phyloP scores from a whole-genome alignment of 2,113 vertebrate genomes.

The Oryzias woworae region DNA sequence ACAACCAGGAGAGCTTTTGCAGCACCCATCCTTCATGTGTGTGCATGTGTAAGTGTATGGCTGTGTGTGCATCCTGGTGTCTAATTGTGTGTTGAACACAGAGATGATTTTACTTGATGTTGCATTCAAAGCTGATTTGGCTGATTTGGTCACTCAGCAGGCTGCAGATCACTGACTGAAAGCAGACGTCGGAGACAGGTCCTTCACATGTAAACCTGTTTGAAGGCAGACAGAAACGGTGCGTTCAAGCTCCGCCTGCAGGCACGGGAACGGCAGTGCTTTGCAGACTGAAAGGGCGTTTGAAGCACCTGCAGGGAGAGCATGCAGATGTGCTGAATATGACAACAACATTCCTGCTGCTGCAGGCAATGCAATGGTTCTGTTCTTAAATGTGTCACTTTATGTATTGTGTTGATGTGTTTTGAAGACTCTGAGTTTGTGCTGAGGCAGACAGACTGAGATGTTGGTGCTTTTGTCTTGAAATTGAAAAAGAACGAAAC shows the following conservation, averaged over 20 bases:
- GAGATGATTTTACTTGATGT: no score
- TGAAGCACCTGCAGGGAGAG: background rate
- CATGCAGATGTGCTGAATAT: constrained; percentile 2
- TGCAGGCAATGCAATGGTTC: no score
- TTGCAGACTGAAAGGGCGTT: constrained; percentile 1
- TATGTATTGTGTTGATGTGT: no score
- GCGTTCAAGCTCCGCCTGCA: constrained; percentile 4
- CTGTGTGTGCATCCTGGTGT: no score
- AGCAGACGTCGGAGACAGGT: background rate
- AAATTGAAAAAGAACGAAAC: no score
- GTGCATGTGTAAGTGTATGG: no score
- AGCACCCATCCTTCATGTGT: no score
- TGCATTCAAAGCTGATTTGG: no score
- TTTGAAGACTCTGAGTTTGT: constrained; percentile 5
- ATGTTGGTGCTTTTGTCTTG: no score
- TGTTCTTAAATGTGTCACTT: background rate
- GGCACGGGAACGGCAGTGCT: background rate
- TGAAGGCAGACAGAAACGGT: constrained; percentile 2
- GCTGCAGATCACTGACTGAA: background rate
- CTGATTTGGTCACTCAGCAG: background rate
- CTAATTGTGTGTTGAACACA: no score
- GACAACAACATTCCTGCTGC: constrained; percentile 5
- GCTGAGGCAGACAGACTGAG: background rate
- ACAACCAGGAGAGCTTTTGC: no score
- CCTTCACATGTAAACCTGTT: background rate